Evolutionary conservation across 2,888 invertebrate genomes (phyloP).

Genomic region (Hipparchia semele): DNA sequence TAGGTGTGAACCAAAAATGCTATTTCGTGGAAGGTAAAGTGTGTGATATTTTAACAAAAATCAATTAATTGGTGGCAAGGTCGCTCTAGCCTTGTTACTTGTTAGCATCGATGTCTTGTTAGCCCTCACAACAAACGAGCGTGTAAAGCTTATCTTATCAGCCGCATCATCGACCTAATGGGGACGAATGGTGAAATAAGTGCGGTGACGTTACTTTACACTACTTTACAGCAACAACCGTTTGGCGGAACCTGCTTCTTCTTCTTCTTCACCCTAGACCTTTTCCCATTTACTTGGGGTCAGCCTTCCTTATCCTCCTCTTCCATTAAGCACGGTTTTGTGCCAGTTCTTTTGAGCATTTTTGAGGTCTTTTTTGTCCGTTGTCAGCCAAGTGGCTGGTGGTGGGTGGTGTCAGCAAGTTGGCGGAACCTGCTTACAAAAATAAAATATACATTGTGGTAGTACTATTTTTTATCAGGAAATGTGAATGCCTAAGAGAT

Average conservation of each 20-base stretch:
- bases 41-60: constrained; percentile 16
- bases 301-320: too few relatives aligned
- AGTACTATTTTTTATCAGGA: too few relatives aligned
- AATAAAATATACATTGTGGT: too few relatives aligned
- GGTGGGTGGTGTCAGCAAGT: too few relatives aligned
- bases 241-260: not conserved
- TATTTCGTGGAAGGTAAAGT: not conserved
- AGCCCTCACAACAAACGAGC: constrained; percentile 52
- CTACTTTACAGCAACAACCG: not conserved
- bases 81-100: constrained; percentile 42
- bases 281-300: too few relatives aligned
- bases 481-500: too few relatives aligned
- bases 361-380: too few relatives aligned
- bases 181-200: constrained; percentile 39
- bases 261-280: too few relatives aligned
- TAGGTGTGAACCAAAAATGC: not conserved
- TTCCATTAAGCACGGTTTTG: too few relatives aligned
- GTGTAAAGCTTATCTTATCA: constrained; percentile 54
- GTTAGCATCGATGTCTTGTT: not conserved
- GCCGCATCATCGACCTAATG: constrained; percentile 41
- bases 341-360: too few relatives aligned
- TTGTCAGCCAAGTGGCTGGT: too few relatives aligned
- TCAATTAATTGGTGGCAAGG: constrained; percentile 44
- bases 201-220: constrained; percentile 1
- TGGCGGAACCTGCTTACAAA: too few relatives aligned